phyloP scores from a whole-genome alignment of 1,140 invertebrate genomes.

The Formica exsecta region DNA sequence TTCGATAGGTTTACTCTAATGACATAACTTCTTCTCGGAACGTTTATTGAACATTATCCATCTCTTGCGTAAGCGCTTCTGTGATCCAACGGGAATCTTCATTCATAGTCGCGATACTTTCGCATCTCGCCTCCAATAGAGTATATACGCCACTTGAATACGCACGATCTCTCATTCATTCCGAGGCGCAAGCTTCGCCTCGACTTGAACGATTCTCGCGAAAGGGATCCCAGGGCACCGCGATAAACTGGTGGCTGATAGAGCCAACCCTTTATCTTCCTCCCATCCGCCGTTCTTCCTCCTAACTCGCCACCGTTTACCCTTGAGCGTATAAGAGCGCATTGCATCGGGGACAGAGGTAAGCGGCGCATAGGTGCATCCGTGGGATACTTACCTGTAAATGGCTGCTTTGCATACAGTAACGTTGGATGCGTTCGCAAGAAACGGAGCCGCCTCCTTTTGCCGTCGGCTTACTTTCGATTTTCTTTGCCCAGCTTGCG shows the following conservation, averaged over 20 bases:
- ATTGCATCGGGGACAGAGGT: constrained; percentile 34
- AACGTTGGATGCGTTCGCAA: constrained; percentile 67
- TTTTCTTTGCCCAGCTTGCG: constrained; percentile 74
- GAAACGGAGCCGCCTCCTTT: constrained; percentile 71
- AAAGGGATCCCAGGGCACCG: not conserved
- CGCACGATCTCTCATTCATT: constrained; percentile 59
- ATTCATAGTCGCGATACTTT: constrained; percentile 49
- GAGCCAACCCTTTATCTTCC: constrained; percentile 27
- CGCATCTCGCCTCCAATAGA: constrained; percentile 1
- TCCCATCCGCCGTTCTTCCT: not conserved
- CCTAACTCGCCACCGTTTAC: constrained; percentile 58
- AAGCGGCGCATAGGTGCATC: constrained; percentile 53
- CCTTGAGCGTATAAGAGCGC: constrained; percentile 27
- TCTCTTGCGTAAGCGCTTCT: not conserved
- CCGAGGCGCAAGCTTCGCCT: not conserved
- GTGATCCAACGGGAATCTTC: constrained; percentile 19
- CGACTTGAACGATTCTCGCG: constrained; percentile 18
- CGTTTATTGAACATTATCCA: not conserved
- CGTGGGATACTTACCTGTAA: constrained; percentile 68
- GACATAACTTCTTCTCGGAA: not conserved
- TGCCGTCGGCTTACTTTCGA: constrained; percentile 78
- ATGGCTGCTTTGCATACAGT: constrained; percentile 80
- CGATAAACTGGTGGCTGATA: constrained; percentile 50
- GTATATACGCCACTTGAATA: not conserved
- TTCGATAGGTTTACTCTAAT: constrained; percentile 14